Evolutionary conservation across 2,888 invertebrate genomes (phyloP), one percentile per base, ranked within the genome.

Genomic region (Eumacrocentrus americanus): DNA sequence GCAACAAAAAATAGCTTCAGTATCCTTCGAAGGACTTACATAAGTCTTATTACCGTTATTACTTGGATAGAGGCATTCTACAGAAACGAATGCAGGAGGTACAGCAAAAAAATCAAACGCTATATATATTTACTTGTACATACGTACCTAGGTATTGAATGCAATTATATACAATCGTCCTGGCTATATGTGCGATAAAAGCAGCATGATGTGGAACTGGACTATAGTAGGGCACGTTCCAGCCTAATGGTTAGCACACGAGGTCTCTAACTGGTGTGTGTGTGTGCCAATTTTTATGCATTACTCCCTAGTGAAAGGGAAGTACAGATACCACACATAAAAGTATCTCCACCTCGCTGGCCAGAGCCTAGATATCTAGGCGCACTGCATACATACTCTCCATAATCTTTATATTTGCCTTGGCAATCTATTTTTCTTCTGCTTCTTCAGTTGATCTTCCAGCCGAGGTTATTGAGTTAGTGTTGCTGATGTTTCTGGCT

Each of bases 201-300:
- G n/a, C n/a, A n/a, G n/a, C n/a, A n/a, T 29, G 9, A 29, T 29
- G 29, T 9, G 29, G 29, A 29, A n/a, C 9, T 29, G 57, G 58
- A 54, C 47, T 51, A 64, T 61, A 64, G 62, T 64, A 61, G 64
- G 65, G 64, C 62, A 67, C 69, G 72, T 73, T 71, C 68, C 70
- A 67, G 68, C 67, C 68, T 73, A 70, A 72, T 73, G 71, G 67
- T 64, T 61, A 62, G 60, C 57, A 53, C 67, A 58, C 63, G 62
- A 7, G 20, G 18, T 16, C 7, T 23, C 20, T 37, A 2, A 14
- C 20, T 1, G n/a, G 23, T 22, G 11, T 53, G 42, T 53, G 29
- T 52, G 29, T 58, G 60, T 64, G 61, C 60, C 55, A 61, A 66
- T 66, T 66, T 64, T 66, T 66, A 51, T 54, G 61, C 55, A 59